Base-by-base conservation (phyloP, 2,113 vertebrate genomes). In the Megaleporinus macrocephalus region DNA sequence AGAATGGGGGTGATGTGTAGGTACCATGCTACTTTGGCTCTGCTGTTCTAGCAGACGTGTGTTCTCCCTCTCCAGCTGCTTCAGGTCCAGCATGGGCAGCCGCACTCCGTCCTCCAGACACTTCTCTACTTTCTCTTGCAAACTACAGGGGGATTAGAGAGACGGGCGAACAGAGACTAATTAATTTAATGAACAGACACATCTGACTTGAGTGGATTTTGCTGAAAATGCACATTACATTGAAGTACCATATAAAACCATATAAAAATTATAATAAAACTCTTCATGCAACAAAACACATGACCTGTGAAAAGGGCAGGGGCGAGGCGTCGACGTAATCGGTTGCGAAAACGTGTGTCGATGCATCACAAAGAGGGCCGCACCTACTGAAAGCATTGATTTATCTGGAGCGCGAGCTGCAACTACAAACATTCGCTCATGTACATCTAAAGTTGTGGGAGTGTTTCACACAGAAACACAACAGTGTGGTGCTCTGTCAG, bases 81-180 rank as follows among this genome's bases (percentile, higher is more conserved):
- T 98, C 81, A 96, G 90, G 89, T 98, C 97, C 90, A 97, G 83
- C 94, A 99, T 95, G 14, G 97, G 96, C 80, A 97, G 91, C 66
- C 97, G 95, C 30, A 97, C 95, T 2, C 97, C 97, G 73, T 99
- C 98, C 87, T 96, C 96, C 84, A 99, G 89, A 89, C 97, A 99
- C 90, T 94, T 95, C 92, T 98, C 96, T 76, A 99, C 97, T 89
- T 99, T 98, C 84, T 97, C 94, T 81, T 97, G 96, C 81, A 99
- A 90, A 79, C 97, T 99, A 82, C n/a, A 88, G n/a, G 36, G 9
- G 20, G 22, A 26, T 49, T 0, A 63, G 65, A 53, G 26, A 26
- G 78, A 49, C 7, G 20, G 51, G 33, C 30, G 30, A 12, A 59
- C 16, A 84, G 16, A 24, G 13, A 6, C 11, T 66, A 24, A 26